phyloP scores from a whole-genome alignment of 2,888 invertebrate genomes.

The Bruchidius siliquastri region DNA sequence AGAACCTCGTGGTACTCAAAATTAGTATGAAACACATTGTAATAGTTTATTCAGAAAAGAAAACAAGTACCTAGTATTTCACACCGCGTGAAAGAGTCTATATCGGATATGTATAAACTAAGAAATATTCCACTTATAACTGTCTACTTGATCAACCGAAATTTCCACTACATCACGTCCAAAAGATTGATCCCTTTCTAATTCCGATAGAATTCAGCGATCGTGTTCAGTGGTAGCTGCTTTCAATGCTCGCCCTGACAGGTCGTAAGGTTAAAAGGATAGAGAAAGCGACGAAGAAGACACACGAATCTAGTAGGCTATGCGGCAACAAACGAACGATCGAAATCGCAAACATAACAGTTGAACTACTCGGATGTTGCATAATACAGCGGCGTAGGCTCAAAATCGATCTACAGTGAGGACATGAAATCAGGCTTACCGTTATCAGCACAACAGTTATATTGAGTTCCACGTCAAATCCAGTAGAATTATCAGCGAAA shows the following conservation, averaged over 20 bases:
- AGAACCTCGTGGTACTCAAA: no score
- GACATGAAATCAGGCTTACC: no score
- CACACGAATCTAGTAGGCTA: slow-evolving; percentile 21
- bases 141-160: neutral
- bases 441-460: no score
- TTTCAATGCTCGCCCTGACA: slow-evolving; percentile 7
- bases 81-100: no score
- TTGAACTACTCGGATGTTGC: neutral
- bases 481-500: no score
- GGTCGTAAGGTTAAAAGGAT: slow-evolving; percentile 22
- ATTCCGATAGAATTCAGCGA: neutral
- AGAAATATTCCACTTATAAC: neutral
- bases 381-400: no score
- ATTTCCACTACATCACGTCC: neutral
- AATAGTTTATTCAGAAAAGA: no score
- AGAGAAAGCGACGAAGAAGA: slow-evolving; percentile 26
- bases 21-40: no score
- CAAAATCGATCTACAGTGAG: no score
- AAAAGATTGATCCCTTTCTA: neutral
- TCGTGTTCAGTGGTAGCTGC: neutral
- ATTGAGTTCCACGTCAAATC: no score
- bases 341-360: slow-evolving; percentile 13
- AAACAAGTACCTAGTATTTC: no score
- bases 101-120: no score
- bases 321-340: slow-evolving; percentile 17